Evolutionary conservation across 2,888 invertebrate genomes (phyloP), one percentile per base, ranked within the genome.

Genomic region (Dasysyrphus tricinctus): DNA sequence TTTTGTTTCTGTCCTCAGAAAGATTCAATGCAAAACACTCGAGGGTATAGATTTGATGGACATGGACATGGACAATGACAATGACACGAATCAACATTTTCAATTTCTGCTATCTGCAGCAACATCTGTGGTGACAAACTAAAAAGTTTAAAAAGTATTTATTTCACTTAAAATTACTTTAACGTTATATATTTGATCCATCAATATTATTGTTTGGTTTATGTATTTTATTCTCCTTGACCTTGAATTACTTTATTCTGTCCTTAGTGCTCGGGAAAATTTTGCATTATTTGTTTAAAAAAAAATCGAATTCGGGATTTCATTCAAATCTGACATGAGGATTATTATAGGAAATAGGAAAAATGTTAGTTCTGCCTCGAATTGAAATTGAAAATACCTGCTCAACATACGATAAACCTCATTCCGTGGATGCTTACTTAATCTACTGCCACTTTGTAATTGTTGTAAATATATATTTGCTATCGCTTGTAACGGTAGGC

Each of bases 91-190:
- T n/a, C 32, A 56, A 56, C 1, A n/a, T 56, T n/a, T 56, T 5
- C 56, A 34, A 34, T 32, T n/a, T 0, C 14, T 24, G 3, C 0
- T 6, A 24, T 1, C 14, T 19, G 3, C 12, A 39, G 39, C 0
- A 39, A 39, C 59, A 59, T 59, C 39, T 59, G 19, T 59, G 39
- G 16, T 34, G 57, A 34, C 57, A 34, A 34, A 57, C 4, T 37
- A 16, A 34, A 34, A 57, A 16, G n/a, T n/a, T 34, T 34, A 7
- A 34, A 57, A 34, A 34, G 5, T n/a, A 6, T 34, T 16, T 51
- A 51, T 51, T 51, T 51, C 24, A 6, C 6, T 24, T 19, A 1
- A 49, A 19, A 19, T 19, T 11, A 16, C 12, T 12, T 39, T 16
- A 7, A 47, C 39, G 39, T 39, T 12, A 12, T 12, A 12, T 39